These are phyloP conservation scores for Fulmarus glacialis DNA, from an alignment of 2,113 vertebrate species.

Conservation along the genomic window DNA sequence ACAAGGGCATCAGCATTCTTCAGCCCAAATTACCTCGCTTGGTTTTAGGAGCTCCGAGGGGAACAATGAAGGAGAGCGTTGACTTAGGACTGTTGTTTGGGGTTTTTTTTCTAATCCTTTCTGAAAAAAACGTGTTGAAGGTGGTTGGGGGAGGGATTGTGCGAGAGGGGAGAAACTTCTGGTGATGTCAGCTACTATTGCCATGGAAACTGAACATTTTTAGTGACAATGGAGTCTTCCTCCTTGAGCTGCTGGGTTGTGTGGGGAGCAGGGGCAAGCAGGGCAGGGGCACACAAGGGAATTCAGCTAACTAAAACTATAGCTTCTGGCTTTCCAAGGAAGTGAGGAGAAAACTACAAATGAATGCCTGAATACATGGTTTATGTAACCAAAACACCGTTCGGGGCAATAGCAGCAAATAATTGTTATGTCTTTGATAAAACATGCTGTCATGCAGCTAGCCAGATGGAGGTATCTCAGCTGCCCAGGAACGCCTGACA, in stretches of 20 bases:
- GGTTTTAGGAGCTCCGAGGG: not conserved
- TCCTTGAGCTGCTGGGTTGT: constrained; percentile 57
- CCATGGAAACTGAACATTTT: constrained; percentile 68
- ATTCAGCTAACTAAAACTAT: constrained; percentile 47
- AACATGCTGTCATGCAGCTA: not conserved
- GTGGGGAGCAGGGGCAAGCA: constrained; percentile 43
- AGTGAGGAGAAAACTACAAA: constrained; percentile 9
- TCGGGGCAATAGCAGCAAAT: constrained; percentile 1
- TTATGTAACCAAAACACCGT: not conserved
- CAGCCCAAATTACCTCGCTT: not conserved
- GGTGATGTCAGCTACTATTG: constrained; percentile 58
- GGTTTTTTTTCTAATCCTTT: not conserved
- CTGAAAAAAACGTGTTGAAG: not conserved
- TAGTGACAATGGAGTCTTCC: constrained; percentile 69
- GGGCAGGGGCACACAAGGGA: constrained; percentile 42
- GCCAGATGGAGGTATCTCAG: not conserved
- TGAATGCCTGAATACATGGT: not conserved
- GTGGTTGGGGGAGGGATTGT: not conserved
- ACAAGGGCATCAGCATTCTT: not conserved
- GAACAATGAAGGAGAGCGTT: not conserved
- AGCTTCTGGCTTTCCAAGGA: constrained; percentile 34
- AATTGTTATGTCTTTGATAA: not conserved
- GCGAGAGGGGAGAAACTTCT: constrained; percentile 40
- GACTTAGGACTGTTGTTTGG: not conserved
- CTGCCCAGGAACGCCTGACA: not conserved